phyloP scores from a whole-genome alignment of 64 coral and sea anemone genomes.

The Catalaphyllia jardinei region DNA sequence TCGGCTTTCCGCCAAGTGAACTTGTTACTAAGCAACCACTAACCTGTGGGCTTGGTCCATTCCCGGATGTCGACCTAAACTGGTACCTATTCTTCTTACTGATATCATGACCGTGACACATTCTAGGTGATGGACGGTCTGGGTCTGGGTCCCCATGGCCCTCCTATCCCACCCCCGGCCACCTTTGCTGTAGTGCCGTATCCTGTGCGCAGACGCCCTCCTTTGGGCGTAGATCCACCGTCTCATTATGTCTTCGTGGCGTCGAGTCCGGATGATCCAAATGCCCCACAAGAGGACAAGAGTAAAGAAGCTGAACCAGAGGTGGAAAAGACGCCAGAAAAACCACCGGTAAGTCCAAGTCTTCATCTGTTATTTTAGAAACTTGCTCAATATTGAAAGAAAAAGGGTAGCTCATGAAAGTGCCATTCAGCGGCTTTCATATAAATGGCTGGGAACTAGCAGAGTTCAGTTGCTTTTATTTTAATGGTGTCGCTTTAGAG shows the following conservation, averaged over 20 bases:
- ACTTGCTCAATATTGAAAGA: too few species aligned
- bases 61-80: not conserved
- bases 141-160: slow-evolving; percentile 84
- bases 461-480: too few species aligned
- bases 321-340: slow-evolving; percentile 82
- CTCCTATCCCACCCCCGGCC: slow-evolving; percentile 94
- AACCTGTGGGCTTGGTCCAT: not conserved
- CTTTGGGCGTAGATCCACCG: slow-evolving; percentile 79
- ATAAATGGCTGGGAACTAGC: too few species aligned
- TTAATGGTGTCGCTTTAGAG: too few species aligned
- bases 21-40: not conserved
- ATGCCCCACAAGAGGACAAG: slow-evolving; percentile 84
- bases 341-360: slow-evolving; percentile 54
- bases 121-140: slow-evolving; percentile 92
- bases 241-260: slow-evolving; percentile 95
- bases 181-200: slow-evolving; percentile 98
- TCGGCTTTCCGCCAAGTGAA: not conserved
- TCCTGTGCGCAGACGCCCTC: slow-evolving; percentile 87
- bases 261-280: slow-evolving; percentile 80
- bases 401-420: too few species aligned
- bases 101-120: not conserved
- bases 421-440: too few species aligned
- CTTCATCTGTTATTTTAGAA: not conserved
- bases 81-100: not conserved
- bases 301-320: slow-evolving; percentile 79